Evolutionary conservation across 2,888 invertebrate species (phyloP).

Genomic region (Phaonia tiefii): DNA sequence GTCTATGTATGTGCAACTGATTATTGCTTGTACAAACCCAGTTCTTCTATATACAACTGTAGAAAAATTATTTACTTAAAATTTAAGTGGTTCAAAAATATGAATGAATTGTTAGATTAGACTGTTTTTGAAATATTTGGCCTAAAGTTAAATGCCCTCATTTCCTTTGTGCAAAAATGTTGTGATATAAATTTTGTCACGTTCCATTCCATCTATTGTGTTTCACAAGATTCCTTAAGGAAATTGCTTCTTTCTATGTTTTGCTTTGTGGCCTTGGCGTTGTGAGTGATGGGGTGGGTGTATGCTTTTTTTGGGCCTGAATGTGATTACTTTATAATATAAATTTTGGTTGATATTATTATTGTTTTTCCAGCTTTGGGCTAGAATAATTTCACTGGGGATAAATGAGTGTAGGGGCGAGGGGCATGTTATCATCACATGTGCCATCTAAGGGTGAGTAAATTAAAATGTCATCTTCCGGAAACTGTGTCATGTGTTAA

Average conservation of each 20-base stretch:
- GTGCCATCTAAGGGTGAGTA: not conserved
- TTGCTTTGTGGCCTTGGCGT: no score
- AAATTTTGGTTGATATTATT: not conserved
- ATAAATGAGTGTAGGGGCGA: not conserved
- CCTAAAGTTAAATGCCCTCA: not conserved
- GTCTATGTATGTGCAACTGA: not conserved
- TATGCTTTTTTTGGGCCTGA: not conserved
- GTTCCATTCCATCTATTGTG: slow-evolving; percentile 4
- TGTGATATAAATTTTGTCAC: slow-evolving; percentile 24
- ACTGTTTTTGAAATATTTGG: not conserved
- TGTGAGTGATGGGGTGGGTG: no score
- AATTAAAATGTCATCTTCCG: slow-evolving; percentile 18
- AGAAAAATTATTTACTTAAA: not conserved
- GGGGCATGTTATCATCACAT: not conserved
- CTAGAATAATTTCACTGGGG: not conserved
- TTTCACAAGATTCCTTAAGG: slow-evolving; percentile 6
- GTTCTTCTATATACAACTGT: not conserved
- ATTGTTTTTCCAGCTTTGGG: not conserved
- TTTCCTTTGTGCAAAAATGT: not conserved
- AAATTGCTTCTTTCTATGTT: no score
- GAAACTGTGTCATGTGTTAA: not conserved
- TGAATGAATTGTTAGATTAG: not conserved
- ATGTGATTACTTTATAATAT: slow-evolving; percentile 8
- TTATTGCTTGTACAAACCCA: not conserved
- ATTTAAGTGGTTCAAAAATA: not conserved